Evolutionary conservation across 2,888 invertebrate species (phyloP), one percentile per base, ranked within the genome.

Genomic region (Trichopoda pennipes): DNA sequence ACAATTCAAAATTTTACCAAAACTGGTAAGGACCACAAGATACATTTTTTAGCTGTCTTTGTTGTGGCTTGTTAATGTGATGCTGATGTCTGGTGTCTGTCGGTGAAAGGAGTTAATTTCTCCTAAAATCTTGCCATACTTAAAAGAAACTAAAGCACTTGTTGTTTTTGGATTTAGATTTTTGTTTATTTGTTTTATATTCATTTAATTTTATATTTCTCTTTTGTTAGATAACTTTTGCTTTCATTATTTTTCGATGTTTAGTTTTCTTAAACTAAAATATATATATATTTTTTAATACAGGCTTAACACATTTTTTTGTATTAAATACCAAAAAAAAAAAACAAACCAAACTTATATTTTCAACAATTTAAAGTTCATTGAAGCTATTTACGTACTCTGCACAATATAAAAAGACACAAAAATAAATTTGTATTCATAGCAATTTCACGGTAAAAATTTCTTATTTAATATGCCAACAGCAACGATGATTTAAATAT

Each of bases 81-180:
- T 47, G 14, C 19, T 53, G 21, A 16, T 44, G 21, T 60, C 10
- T 49, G 49, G 8, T 35, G 47, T 68, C 55, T 56, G 32, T n/a
- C 44, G 38, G 79, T 74, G 79, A 80, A 80, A 80, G 79, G 79
- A 80, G 53, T 19, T 21, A 80, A 68, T 82, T 82, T 82, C 82
- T 72, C 75, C 60, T 19, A 21, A 80, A 73, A 38, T 28, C 58
- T 63, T 42, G 1, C 17, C 7, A 19, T 9, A 47, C 9, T 17
- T 2, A 47, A 17, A 60, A 51, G 21, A 55, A 68, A 47, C 32
- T 53, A 47, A 69, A 69, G 16, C 69, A 78, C 58, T 78, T 72
- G 64, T 38, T 68, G 32, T 19, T 32, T 69, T 51, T 23, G 8
- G 8, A 7, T 17, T 47, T 1, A 38, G 38, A 7, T n/a, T 56